phyloP scores from a whole-genome alignment of 53 echinoderm and acorn worm species.

The Temnopleurus reevesii region DNA sequence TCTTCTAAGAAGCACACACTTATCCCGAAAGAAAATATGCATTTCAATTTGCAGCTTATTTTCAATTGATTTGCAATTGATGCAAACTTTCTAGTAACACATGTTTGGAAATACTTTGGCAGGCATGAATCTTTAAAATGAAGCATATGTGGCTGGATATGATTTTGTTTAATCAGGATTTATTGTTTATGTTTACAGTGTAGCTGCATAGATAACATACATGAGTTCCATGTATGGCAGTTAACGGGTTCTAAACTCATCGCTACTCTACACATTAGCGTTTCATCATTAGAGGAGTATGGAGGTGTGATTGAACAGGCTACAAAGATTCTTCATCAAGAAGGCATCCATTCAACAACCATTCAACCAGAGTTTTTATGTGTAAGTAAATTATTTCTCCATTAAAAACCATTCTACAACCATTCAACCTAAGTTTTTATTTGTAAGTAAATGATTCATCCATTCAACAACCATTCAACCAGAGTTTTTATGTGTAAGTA shows the following conservation, averaged over 20 bases:
- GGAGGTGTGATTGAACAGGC: slow-evolving; percentile 72
- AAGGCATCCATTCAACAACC: slow-evolving; percentile 93
- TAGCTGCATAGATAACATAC: slow-evolving; percentile 72
- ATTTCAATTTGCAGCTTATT: too few species aligned
- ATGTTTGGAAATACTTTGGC: too few species aligned
- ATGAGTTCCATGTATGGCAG: slow-evolving; percentile 97
- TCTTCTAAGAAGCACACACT: too few species aligned
- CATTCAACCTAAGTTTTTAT: too few species aligned
- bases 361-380: slow-evolving; percentile 94
- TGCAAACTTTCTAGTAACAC: too few species aligned
- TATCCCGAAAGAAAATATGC: too few species aligned
- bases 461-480: neutral
- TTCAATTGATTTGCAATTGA: too few species aligned
- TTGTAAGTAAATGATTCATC: slow-evolving; percentile 57
- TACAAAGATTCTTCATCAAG: slow-evolving; percentile 72
- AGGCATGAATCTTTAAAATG: too few species aligned
- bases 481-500: neutral
- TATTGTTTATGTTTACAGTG: slow-evolving; percentile 48
- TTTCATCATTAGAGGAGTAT: slow-evolving; percentile 79
- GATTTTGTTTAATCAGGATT: neutral
- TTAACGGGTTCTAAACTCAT: slow-evolving; percentile 85
- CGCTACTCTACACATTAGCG: slow-evolving; percentile 84
- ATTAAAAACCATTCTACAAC: neutral
- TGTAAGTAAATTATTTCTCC: slow-evolving; percentile 66
- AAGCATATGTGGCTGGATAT: neutral